Percentiles rank a stretch among this genome's conserved stretches.
phyloP scores from a whole-genome alignment of 92 coral and sea anemone species.

The Heteractis magnifica region DNA sequence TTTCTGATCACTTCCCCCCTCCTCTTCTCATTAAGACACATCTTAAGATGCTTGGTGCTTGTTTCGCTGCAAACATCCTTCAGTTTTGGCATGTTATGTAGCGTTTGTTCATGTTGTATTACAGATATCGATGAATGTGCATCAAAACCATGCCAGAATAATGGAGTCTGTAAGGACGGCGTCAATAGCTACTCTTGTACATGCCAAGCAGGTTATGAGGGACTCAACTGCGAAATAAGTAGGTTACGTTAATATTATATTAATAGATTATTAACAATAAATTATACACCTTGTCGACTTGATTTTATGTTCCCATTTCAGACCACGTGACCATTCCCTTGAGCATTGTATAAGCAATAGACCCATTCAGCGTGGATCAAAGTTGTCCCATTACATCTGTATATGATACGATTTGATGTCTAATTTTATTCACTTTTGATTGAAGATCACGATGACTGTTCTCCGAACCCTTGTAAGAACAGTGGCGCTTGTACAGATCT shows the following conservation, averaged over 20 bases:
- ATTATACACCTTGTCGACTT: background rate
- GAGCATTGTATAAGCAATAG: too few relatives aligned
- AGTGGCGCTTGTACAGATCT: slow-evolving; percentile 5
- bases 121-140: slow-evolving; percentile 9
- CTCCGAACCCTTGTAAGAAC: background rate
- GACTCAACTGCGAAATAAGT: background rate
- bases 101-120: background rate
- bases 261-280: too few relatives aligned
- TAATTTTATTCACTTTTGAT: too few relatives aligned
- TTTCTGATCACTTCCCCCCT: too few relatives aligned
- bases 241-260: background rate
- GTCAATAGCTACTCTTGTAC: background rate
- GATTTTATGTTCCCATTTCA: background rate
- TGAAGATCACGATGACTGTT: slow-evolving; percentile 13
- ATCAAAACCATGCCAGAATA: background rate
- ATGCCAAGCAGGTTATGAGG: background rate
- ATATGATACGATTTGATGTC: too few relatives aligned
- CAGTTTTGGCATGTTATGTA: too few relatives aligned
- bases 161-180: background rate
- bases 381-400: background rate
- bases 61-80: too few relatives aligned
- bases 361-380: background rate
- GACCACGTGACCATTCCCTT: background rate
- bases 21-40: too few relatives aligned
- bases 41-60: background rate